phyloP scores from a whole-genome alignment of 1,140 invertebrate genomes.

The Drosophila mojavensis region DNA sequence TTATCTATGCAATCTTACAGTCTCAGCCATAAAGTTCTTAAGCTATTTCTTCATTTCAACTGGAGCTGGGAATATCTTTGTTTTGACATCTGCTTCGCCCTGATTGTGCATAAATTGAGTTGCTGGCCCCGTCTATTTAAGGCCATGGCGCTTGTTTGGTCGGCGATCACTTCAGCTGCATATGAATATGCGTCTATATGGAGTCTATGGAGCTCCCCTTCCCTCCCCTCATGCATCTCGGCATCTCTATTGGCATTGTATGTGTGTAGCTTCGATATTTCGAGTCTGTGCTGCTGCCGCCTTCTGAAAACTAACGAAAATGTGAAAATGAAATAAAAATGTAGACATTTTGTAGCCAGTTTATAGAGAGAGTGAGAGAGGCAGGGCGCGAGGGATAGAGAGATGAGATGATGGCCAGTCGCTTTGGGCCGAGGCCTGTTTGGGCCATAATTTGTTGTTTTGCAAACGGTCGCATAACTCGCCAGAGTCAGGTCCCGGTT shows the following conservation, averaged over 20 bases:
- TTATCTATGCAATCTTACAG: too few species aligned
- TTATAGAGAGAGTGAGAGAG: conserved; percentile 55
- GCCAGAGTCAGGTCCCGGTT: conserved; percentile 38
- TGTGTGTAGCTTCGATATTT: not conserved
- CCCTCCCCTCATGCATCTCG: too few species aligned
- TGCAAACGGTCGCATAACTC: conserved; percentile 77
- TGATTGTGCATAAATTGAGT: conserved; percentile 16
- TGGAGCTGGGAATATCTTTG: conserved; percentile 18
- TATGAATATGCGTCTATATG: not conserved
- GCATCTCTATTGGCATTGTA: too few species aligned
- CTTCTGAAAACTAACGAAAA: conserved; percentile 33
- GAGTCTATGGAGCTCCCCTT: too few species aligned
- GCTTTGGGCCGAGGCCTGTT: conserved; percentile 62
- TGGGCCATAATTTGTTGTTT: conserved; percentile 75
- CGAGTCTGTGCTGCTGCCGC: conserved; percentile 21
- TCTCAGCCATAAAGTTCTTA: not conserved
- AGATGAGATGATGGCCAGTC: conserved; percentile 9
- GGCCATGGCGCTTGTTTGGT: conserved; percentile 24
- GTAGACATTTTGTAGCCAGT: conserved; percentile 78
- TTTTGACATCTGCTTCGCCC: conserved; percentile 31
- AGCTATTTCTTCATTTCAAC: not conserved
- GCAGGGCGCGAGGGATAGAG: too few species aligned
- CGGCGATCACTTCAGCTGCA: conserved; percentile 24
- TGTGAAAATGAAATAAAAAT: conserved; percentile 44
- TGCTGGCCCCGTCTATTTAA: not conserved